Conservation (phyloP, 2,797 vertebrate genomes). For the Sebastolobus altivelis region DNA sequence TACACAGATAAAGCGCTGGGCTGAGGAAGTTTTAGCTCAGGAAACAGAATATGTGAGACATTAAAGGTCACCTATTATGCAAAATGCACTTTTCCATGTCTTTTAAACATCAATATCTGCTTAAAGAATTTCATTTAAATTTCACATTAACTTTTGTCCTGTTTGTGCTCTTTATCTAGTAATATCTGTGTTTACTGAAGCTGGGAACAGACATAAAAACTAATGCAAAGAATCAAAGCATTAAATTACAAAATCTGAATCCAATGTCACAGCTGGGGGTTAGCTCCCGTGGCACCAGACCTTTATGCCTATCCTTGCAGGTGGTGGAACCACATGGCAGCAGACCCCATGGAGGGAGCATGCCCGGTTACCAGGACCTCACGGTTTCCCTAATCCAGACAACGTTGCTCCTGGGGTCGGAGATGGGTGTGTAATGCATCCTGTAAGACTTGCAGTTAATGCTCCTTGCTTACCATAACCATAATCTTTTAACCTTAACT, state of each 20-base stretch:
- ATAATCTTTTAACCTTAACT: not conserved
- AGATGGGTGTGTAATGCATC: too few relatives aligned
- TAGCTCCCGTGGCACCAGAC: not conserved
- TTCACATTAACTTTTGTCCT: not conserved
- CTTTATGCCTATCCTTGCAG: not conserved
- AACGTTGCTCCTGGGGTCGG: too few relatives aligned
- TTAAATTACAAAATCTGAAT: not conserved
- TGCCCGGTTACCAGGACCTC: not conserved
- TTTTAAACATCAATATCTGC: too few relatives aligned
- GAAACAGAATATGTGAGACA: constrained; percentile 24
- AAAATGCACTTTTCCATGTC: too few relatives aligned
- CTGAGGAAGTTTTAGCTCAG: constrained; percentile 7
- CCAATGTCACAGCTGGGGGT: not conserved
- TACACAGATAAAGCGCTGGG: constrained; percentile 19
- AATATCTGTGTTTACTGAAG: constrained; percentile 4
- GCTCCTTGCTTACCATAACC: not conserved
- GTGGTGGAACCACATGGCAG: not conserved
- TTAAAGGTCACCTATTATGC: too few relatives aligned
- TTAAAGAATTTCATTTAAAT: constrained; percentile 21
- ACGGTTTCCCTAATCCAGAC: not conserved
- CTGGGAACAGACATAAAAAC: not conserved
- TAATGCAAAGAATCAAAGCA: not conserved
- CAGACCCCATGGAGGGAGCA: not conserved
- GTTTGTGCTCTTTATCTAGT: not conserved
- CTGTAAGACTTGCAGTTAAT: not conserved